These are phyloP conservation scores for Acromyrmex echinatior DNA, from an alignment of 1,140 invertebrate species.

Conservation along the genomic window DNA sequence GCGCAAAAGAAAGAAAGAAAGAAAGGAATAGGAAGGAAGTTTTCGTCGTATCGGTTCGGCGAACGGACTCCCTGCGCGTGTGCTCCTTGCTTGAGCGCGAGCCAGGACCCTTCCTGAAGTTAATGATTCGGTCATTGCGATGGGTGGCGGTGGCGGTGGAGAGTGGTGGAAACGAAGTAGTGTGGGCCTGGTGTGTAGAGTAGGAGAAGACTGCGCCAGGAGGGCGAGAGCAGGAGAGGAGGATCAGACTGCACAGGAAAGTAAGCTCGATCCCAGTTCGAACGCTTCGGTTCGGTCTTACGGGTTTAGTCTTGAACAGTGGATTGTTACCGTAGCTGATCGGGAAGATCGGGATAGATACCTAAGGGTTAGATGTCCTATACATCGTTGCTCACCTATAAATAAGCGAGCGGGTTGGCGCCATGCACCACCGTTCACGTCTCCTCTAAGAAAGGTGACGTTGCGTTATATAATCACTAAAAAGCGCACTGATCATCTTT, in stretches of 20 bases:
- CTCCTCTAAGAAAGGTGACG: constrained; percentile 22
- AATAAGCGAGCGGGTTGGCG: neutral
- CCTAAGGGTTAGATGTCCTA: neutral
- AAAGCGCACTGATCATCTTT: neutral
- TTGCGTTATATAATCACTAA: neutral
- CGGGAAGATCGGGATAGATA: constrained; percentile 12
- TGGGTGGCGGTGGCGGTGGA: constrained; percentile 64
- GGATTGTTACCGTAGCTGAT: constrained; percentile 64
- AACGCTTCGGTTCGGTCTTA: constrained; percentile 73
- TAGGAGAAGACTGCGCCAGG: constrained; percentile 76
- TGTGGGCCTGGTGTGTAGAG: constrained; percentile 74
- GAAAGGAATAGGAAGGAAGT: constrained; percentile 36
- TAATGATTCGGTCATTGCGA: constrained; percentile 77
- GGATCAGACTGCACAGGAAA: constrained; percentile 76
- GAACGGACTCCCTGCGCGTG: constrained; percentile 37
- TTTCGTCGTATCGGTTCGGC: constrained; percentile 32
- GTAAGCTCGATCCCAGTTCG: constrained; percentile 79
- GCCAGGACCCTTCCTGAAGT: constrained; percentile 73
- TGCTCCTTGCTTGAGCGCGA: constrained; percentile 42
- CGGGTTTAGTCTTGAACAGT: constrained; percentile 59
- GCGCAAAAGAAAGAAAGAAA: neutral
- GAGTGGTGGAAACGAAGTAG: constrained; percentile 77
- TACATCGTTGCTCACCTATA: neutral
- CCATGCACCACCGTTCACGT: constrained; percentile 23
- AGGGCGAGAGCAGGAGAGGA: constrained; percentile 66